Evolutionary conservation across 2,888 invertebrate species (phyloP).

Genomic region (Scaptodrosophila latifasciaeformis): DNA sequence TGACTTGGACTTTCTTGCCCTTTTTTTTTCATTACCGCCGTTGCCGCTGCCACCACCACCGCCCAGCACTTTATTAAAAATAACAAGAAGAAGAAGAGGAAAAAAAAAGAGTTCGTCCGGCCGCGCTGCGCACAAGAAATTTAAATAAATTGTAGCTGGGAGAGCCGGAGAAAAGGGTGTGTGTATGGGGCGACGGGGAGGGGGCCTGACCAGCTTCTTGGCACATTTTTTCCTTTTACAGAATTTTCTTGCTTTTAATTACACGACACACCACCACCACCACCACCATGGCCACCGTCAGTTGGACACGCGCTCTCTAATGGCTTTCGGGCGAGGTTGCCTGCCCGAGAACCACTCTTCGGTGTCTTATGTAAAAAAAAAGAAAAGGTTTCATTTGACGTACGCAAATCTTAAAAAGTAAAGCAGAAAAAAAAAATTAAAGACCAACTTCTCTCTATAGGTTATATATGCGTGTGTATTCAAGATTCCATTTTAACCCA

Average conservation of each 20-base stretch:
- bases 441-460: not conserved
- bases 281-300: conserved; percentile 17
- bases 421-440: not conserved
- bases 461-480: not conserved
- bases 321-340: conserved; percentile 21
- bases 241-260: conserved; percentile 58
- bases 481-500: not conserved
- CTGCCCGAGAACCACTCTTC: not conserved
- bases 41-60: not conserved
- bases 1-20: conserved; percentile 28
- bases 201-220: conserved; percentile 35
- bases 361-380: not conserved
- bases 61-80: conserved; percentile 60
- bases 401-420: too few relatives aligned
- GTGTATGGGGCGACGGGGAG: not conserved
- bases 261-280: conserved; percentile 40
- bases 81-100: conserved; percentile 34
- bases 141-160: conserved; percentile 46
- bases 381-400: too few relatives aligned
- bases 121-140: conserved; percentile 31
- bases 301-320: conserved; percentile 41
- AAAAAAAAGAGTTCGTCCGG: conserved; percentile 38
- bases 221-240: conserved; percentile 43
- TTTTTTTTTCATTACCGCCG: conserved; percentile 7
- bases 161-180: not conserved